Conservation (phyloP, 2,888 invertebrate species). For the Aradus depressus region DNA sequence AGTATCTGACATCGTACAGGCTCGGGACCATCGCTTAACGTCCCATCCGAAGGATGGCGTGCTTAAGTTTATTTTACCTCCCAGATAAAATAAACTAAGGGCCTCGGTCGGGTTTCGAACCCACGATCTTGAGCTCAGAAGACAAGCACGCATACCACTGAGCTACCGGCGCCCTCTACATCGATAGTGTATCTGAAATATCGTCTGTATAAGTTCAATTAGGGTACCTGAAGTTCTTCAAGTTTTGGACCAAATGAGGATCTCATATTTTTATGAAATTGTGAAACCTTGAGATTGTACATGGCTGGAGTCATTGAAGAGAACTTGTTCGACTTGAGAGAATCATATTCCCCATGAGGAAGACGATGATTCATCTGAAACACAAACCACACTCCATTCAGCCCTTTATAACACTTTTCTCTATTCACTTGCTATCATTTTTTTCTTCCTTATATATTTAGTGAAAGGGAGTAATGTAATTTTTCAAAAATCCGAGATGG, state of each 20-base stretch:
- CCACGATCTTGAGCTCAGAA: neutral
- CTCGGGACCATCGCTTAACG: too few relatives aligned
- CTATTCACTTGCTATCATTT: too few relatives aligned
- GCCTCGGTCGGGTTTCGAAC: too few relatives aligned
- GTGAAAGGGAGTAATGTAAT: too few relatives aligned
- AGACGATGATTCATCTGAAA: constrained; percentile 48
- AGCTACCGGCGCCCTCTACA: neutral
- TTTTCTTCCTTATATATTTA: too few relatives aligned
- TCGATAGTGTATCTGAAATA: neutral
- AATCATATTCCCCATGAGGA: constrained; percentile 62
- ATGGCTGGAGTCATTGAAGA: constrained; percentile 64
- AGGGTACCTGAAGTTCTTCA: constrained; percentile 72
- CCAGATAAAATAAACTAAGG: too few relatives aligned
- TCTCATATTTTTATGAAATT: constrained; percentile 89
- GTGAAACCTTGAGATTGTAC: constrained; percentile 84
- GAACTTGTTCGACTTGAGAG: constrained; percentile 85
- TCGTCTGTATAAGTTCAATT: neutral
- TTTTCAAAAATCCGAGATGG: too few relatives aligned
- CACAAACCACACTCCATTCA: too few relatives aligned
- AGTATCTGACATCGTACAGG: too few relatives aligned
- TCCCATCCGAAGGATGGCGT: too few relatives aligned
- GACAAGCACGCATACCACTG: neutral
- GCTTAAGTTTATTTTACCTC: too few relatives aligned
- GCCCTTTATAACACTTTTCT: too few relatives aligned
- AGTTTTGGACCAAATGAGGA: constrained; percentile 73